Base-by-base conservation (phyloP, 2,888 invertebrate species). In the Kuschelorhynchus macadamiae region DNA sequence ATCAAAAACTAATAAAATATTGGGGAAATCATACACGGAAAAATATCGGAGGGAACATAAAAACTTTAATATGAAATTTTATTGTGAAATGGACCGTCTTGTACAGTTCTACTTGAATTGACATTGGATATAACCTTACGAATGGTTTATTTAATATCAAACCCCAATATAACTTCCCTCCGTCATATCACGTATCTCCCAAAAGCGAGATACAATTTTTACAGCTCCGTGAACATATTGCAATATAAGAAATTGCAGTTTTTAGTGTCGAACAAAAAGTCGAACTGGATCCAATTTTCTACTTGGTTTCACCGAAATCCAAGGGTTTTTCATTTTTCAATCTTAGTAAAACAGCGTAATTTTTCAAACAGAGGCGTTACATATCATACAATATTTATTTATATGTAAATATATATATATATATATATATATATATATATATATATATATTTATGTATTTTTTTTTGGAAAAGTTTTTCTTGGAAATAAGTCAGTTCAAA, bases 131-230 rank as follows among this genome's bases (percentile, higher is more conserved):
- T 68, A 63, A 59, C 63, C 68, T 32, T 59, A 59, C 12, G 50
- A 63, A 68, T 68, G 68, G 68, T 68, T 68, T 68, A 68, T 68
- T 68, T 68, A 68, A 68, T 68, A 68, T 68, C 57, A 63, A 63
- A 63, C 68, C 63, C 63, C 59, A 63, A 63, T 68, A 68, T 68
- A 68, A 68, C 59, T 63, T 63, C 47, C 52, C 63, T 53, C 52
- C 61, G 63, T 68, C 68, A 59, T 68, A 68, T 68, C 63, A 63
- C 63, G 63, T 63, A 66, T 57, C 67, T 68, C 68, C 59, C 63
- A 30, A 57, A 52, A 63, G 68, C 68, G 68, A 68, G 53, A 68
- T 68, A 63, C 68, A 68, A 68, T 68, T 68, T 68, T 68, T 68
- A 68, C 68, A 33, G 68, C 53, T 53, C 30, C 59, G 63, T 53